These are phyloP conservation scores for Ganaspis brasiliensis DNA, from an alignment of 2,888 invertebrate species.

Conservation along the genomic window DNA sequence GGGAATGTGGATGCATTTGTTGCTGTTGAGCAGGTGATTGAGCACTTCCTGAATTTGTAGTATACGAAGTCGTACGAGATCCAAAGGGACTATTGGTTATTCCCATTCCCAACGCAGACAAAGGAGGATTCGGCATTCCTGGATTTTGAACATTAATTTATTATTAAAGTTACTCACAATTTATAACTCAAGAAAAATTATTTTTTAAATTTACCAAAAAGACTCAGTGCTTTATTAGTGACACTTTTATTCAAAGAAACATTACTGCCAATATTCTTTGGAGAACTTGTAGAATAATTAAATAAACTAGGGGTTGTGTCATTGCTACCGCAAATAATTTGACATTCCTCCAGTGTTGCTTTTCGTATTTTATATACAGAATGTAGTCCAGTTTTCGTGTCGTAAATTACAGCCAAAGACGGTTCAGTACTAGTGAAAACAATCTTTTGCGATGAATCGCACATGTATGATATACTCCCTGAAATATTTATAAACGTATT, in stretches of 20 bases:
- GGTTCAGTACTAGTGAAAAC: constrained; percentile 90
- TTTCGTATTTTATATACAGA: constrained; percentile 91
- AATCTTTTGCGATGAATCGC: constrained; percentile 84
- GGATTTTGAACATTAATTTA: constrained; percentile 39
- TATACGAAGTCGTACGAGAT: constrained; percentile 74
- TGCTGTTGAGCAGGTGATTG: constrained; percentile 71
- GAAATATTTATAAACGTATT: constrained; percentile 51
- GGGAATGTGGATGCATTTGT: constrained; percentile 77
- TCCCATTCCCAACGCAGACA: constrained; percentile 46
- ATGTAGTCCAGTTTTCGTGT: constrained; percentile 89
- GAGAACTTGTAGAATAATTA: constrained; percentile 71
- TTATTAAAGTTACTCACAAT: background rate
- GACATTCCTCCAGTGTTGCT: constrained; percentile 88
- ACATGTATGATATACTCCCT: constrained; percentile 80
- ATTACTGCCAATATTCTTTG: constrained; percentile 68
- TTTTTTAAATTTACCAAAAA: constrained; percentile 70
- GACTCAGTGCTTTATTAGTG: constrained; percentile 71
- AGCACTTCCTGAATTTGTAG: constrained; percentile 72
- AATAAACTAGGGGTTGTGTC: constrained; percentile 72
- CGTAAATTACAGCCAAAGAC: constrained; percentile 91
- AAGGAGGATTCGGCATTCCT: constrained; percentile 59
- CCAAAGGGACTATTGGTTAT: constrained; percentile 71
- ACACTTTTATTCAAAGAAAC: constrained; percentile 69
- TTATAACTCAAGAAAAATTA: background rate
- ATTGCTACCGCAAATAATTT: constrained; percentile 83